These are phyloP conservation scores for Rhodophaea formosa DNA, from an alignment of 2,888 invertebrate genomes.

Conservation along the genomic window DNA sequence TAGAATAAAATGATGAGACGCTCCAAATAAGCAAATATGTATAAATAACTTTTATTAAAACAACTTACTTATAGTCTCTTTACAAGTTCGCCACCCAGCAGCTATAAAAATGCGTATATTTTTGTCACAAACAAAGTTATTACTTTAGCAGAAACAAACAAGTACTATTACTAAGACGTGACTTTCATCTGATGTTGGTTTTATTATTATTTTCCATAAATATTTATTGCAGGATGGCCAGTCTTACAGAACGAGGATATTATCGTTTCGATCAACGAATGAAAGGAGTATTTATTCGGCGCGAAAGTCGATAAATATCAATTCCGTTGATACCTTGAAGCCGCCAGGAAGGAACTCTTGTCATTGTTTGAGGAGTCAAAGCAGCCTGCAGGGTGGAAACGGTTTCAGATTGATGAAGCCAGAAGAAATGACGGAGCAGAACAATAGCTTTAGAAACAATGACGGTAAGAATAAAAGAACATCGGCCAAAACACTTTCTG, in stretches of 20 bases:
- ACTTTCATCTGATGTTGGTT: neutral
- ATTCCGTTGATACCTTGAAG: slow-evolving; percentile 51
- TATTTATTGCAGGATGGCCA: slow-evolving; percentile 65
- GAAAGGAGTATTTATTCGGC: slow-evolving; percentile 62
- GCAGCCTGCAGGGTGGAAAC: slow-evolving; percentile 47
- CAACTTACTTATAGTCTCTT: neutral
- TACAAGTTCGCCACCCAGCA: neutral
- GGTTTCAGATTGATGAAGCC: slow-evolving; percentile 48
- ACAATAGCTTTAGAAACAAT: slow-evolving; percentile 39
- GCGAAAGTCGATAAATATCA: slow-evolving; percentile 61
- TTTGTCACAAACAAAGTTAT: neutral
- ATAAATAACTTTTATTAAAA: neutral
- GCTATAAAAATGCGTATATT: neutral
- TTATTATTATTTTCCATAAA: neutral
- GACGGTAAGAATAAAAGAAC: slow-evolving; percentile 43
- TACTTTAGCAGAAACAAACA: neutral
- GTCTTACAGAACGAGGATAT: slow-evolving; percentile 66
- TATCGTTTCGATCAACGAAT: slow-evolving; percentile 70
- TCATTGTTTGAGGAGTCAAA: slow-evolving; percentile 52
- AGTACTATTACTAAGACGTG: neutral
- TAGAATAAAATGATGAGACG: too few relatives aligned
- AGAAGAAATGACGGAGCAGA: slow-evolving; percentile 44
- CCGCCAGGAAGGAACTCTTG: slow-evolving; percentile 53
- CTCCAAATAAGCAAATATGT: too few relatives aligned
- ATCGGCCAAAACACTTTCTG: slow-evolving; percentile 37